phyloP scores from a whole-genome alignment of 2,888 invertebrate species.

The Sarcophaga carnaria region DNA sequence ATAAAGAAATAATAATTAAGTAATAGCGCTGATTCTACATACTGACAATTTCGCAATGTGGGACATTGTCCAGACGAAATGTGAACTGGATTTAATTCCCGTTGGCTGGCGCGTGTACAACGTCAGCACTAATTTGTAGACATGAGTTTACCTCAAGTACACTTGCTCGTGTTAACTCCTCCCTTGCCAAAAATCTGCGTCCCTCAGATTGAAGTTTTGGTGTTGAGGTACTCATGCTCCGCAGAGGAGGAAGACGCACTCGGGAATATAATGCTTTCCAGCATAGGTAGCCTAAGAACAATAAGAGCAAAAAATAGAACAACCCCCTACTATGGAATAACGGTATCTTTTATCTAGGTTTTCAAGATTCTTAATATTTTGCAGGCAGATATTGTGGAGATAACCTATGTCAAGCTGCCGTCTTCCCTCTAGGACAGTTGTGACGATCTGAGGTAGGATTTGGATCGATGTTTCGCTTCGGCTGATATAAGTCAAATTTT shows the following conservation, averaged over 20 bases:
- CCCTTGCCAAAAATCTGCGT: constrained; percentile 1
- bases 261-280: neutral
- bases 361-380: constrained; percentile 26
- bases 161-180: neutral
- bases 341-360: neutral
- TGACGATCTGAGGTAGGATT: constrained; percentile 15
- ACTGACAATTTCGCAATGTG: too few species aligned
- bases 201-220: neutral
- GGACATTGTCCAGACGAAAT: too few species aligned
- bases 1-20: too few species aligned
- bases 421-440: constrained; percentile 16
- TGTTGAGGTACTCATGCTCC: neutral
- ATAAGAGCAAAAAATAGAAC: neutral
- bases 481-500: too few species aligned
- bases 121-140: too few species aligned
- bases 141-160: neutral
- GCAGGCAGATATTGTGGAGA: constrained; percentile 2
- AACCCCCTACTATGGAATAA: neutral
- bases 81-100: too few species aligned
- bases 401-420: constrained; percentile 6
- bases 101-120: too few species aligned
- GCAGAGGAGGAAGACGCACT: neutral
- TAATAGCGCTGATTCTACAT: too few species aligned
- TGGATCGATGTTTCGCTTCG: constrained; percentile 11
- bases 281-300: neutral